Evolutionary conservation across 2,888 invertebrate genomes (phyloP).

Genomic region (Meiosimyza platycephala): DNA sequence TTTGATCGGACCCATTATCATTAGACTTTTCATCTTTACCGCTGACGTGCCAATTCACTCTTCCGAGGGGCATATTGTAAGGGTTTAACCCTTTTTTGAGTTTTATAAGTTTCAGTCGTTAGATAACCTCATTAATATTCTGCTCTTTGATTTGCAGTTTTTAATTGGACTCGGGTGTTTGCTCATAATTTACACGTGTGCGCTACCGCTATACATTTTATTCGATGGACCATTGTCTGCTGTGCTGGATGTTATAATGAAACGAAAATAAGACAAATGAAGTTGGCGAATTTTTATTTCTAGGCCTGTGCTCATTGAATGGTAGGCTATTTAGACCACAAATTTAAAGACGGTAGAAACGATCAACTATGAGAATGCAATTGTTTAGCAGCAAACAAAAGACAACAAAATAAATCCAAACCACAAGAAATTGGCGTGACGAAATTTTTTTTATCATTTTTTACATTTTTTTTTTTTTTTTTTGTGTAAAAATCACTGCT

Average conservation of each 20-base stretch:
- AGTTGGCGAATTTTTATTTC: background rate
- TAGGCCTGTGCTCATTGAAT: no score
- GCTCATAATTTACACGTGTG: constrained; percentile 65
- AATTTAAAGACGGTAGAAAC: background rate
- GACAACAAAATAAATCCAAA: background rate
- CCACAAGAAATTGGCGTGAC: constrained; percentile 14
- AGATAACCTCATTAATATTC: constrained; percentile 5
- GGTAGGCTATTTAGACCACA: background rate
- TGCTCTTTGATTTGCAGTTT: constrained; percentile 64
- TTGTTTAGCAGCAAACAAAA: background rate
- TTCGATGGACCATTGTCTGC: constrained; percentile 74
- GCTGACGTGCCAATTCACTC: constrained; percentile 69
- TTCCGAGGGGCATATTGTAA: constrained; percentile 68
- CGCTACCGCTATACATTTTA: constrained; percentile 70
- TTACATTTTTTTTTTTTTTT: background rate
- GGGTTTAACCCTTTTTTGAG: constrained; percentile 49
- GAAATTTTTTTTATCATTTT: constrained; percentile 1
- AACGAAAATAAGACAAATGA: constrained; percentile 6
- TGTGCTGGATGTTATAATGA: constrained; percentile 50
- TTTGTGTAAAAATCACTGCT: background rate
- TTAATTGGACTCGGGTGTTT: constrained; percentile 70
- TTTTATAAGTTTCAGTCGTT: background rate
- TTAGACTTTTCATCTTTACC: constrained; percentile 68
- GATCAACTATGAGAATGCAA: background rate
- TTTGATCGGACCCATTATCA: constrained; percentile 69